Conservation (phyloP, 1,140 invertebrate species). For the Drosophila triauraria region DNA sequence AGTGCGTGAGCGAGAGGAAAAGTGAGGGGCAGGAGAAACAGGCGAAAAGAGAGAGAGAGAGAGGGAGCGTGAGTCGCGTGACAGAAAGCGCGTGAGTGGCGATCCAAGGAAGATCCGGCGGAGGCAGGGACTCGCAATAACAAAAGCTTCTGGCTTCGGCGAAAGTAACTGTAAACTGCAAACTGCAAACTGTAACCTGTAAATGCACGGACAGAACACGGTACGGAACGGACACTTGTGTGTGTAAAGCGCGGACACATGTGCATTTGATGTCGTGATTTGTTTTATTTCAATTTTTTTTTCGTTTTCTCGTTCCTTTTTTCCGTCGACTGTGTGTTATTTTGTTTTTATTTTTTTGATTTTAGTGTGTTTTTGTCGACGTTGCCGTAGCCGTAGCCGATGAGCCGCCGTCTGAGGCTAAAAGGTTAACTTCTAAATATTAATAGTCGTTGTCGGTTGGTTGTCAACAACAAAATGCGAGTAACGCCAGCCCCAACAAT, state of each 20-base stretch:
- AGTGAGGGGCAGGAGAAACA: not conserved
- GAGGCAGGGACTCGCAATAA: not conserved
- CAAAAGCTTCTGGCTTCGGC: conserved; percentile 5
- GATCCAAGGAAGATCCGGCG: conserved; percentile 2
- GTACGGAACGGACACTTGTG: conserved; percentile 9
- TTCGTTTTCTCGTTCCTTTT: conserved; percentile 13
- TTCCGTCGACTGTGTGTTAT: conserved; percentile 16
- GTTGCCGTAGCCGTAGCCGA: conserved; percentile 76
- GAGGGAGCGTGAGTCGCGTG: conserved; percentile 11
- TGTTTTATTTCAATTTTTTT: conserved; percentile 17
- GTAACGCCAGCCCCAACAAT: conserved; percentile 39
- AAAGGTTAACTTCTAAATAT: conserved; percentile 85
- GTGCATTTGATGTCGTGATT: conserved; percentile 53
- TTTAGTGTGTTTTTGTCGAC: conserved; percentile 57
- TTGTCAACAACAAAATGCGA: conserved; percentile 64
- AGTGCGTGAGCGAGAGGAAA: conserved; percentile 9
- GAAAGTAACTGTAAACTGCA: conserved; percentile 10
- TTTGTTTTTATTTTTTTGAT: conserved; percentile 47
- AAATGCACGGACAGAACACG: not conserved
- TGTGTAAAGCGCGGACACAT: conserved; percentile 25
- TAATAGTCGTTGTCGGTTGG: conserved; percentile 78
- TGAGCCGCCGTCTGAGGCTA: conserved; percentile 78
- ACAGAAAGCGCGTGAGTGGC: conserved; percentile 1
- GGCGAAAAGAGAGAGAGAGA: not conserved
- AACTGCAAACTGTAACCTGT: not conserved